Base-by-base conservation (phyloP, 1,140 invertebrate species). In the Pemphigus obesinymphae region DNA sequence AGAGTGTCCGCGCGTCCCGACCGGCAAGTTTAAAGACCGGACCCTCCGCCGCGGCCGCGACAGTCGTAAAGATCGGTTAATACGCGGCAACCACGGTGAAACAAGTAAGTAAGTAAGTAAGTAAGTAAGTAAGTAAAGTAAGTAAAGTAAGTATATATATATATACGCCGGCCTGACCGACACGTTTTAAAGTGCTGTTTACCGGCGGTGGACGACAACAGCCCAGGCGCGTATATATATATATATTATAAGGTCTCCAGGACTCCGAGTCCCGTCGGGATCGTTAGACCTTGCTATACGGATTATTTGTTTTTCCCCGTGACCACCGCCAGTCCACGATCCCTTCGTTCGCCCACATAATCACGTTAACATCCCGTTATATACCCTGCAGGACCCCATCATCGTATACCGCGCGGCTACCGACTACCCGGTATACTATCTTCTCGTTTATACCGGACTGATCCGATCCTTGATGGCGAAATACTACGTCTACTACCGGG, bases 131-230 rank as follows among this genome's bases (percentile, higher is more conserved):
- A 58, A 2, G 10, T 26, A 61, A n/a, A n/a, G n/a, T n/a, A n/a
- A n/a, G n/a, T n/a, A n/a, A n/a, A n/a, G n/a, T n/a, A n/a, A n/a
- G n/a, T 31, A 34, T 31, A 17, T 10, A 13, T 23, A 40, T 37
- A 40, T 40, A 37, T 40, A 34, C 20, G 8, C 34, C 10, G n/a
- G 63, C 10, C 11, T n/a, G 11, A n/a, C 29, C 73, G 45, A 80
- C 76, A 80, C 76, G 76, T 80, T 80, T 80, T 80, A 63, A 80
- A 80, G 48, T 63, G 76, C 53, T 63, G 76, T 80, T 80, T 63
- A 80, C 76, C 55, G 55, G 73, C 29, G 73, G n/a, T n/a, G n/a
- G 43, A 45, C 43, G 76, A 80, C 76, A 80, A 63, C 26, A 48
- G 72, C 29, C 70, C n/a, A n/a, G n/a, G 43, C 5, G 48, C 31